Conservation (phyloP, 2,888 invertebrate genomes). For the Ditula angustiorana region DNA sequence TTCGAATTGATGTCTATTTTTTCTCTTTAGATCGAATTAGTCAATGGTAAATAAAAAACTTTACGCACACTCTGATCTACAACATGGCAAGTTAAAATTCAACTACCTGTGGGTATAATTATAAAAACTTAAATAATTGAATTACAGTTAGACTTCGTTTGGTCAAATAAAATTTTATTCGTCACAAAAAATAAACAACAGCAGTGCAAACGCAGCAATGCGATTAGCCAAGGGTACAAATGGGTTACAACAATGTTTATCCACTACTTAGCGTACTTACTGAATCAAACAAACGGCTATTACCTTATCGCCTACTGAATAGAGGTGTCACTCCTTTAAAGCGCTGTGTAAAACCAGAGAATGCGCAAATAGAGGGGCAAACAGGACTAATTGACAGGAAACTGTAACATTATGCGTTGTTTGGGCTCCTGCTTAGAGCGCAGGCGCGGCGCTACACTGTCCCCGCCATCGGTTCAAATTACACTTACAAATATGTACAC, state of each 20-base stretch:
- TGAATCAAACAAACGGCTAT: conserved; percentile 1
- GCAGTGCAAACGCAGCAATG: conserved; percentile 9
- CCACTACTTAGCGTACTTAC: conserved; percentile 29
- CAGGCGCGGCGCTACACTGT: conserved; percentile 14
- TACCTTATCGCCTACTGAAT: conserved; percentile 5
- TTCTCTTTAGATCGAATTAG: too few relatives aligned
- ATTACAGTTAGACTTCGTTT: conserved; percentile 3
- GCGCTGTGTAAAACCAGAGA: conserved; percentile 27
- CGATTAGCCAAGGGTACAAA: conserved; percentile 50
- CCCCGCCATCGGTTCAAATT: not conserved
- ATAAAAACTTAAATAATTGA: too few relatives aligned
- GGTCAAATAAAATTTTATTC: conserved; percentile 13
- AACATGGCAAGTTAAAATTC: too few relatives aligned
- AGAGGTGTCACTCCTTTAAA: conserved; percentile 5
- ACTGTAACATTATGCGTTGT: conserved; percentile 72
- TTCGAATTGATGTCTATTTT: too few relatives aligned
- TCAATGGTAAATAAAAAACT: too few relatives aligned
- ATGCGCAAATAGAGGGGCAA: conserved; percentile 52
- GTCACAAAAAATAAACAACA: conserved; percentile 1
- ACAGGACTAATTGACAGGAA: conserved; percentile 70
- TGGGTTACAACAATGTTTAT: conserved; percentile 45
- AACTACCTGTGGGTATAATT: too few relatives aligned
- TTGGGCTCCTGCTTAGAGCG: conserved; percentile 58
- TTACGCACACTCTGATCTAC: too few relatives aligned
- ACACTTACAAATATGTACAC: not conserved